Evolutionary conservation across 2,113 vertebrate species (phyloP).

Genomic region (Gymnocephalus cernua): DNA sequence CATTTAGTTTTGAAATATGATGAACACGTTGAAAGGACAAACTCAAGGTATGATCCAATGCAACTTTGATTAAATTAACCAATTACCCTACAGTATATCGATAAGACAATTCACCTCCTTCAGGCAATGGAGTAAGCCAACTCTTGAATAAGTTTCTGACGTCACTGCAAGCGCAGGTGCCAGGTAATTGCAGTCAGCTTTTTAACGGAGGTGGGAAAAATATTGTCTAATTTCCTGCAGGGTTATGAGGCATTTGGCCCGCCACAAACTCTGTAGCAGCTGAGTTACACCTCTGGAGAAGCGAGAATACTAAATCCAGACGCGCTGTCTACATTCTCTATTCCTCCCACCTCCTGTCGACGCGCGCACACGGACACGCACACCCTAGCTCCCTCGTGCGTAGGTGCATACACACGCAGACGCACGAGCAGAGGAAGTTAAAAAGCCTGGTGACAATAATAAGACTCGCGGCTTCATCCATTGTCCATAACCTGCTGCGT

Average conservation of each 20-base stretch:
- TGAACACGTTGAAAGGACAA: background rate
- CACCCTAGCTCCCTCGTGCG: constrained; percentile 13
- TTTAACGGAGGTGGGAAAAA: constrained; percentile 7
- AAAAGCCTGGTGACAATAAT: constrained; percentile 70
- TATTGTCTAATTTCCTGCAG: constrained; percentile 39
- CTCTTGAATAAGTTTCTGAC: constrained; percentile 71
- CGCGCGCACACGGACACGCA: constrained; percentile 43
- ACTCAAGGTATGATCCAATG: background rate
- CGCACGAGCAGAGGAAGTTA: constrained; percentile 64
- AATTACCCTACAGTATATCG: background rate
- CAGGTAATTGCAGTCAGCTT: constrained; percentile 53
- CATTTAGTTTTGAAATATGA: background rate
- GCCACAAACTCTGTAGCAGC: constrained; percentile 43
- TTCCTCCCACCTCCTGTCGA: constrained; percentile 66
- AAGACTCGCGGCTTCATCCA: constrained; percentile 62
- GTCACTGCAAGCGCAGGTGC: constrained; percentile 76
- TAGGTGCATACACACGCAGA: constrained; percentile 40
- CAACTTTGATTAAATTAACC: background rate
- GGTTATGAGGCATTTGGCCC: constrained; percentile 42
- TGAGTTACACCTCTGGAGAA: constrained; percentile 59
- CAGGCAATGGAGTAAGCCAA: background rate
- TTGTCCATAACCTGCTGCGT: constrained; percentile 73
- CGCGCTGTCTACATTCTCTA: constrained; percentile 69
- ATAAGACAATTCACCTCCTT: background rate
- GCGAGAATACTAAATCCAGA: constrained; percentile 60